A percentile compares a stretch with the other conserved stretches of the same genome.
Conservation (phyloP, 2,113 vertebrate species). For the Craseonycteris thonglongyai region DNA sequence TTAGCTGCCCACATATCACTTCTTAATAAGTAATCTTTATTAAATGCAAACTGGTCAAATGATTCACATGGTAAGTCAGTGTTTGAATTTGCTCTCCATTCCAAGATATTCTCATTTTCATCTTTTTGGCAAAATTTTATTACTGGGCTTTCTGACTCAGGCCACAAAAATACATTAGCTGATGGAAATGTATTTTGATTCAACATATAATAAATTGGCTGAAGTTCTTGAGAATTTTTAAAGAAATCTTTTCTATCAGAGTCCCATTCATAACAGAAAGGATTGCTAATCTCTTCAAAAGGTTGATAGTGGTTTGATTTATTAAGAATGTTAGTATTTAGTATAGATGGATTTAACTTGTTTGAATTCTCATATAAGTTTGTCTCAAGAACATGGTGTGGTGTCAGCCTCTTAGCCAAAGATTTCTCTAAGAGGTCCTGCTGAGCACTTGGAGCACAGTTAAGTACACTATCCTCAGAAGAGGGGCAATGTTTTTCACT, state of each 20-base stretch:
- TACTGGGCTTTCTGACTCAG: conserved; percentile 68
- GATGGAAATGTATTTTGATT: conserved; percentile 71
- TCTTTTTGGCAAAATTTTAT: conserved; percentile 82
- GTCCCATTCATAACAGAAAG: conserved; percentile 75
- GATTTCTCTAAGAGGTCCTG: conserved; percentile 66
- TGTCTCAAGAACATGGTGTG: conserved; percentile 33
- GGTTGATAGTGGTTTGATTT: not conserved
- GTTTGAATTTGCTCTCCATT: conserved; percentile 79
- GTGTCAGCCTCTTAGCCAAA: not conserved
- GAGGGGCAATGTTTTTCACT: not conserved
- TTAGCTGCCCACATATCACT: conserved; percentile 79
- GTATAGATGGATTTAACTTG: conserved; percentile 45
- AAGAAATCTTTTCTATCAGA: conserved; percentile 61
- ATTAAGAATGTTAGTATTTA: conserved; percentile 47
- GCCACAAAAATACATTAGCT: conserved; percentile 63
- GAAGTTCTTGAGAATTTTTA: conserved; percentile 35
- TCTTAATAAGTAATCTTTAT: conserved; percentile 85
- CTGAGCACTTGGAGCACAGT: conserved; percentile 32
- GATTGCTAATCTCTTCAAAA: conserved; percentile 71
- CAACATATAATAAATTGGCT: conserved; percentile 71
- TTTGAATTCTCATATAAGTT: conserved; percentile 57
- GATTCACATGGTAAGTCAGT: conserved; percentile 72
- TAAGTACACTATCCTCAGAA: not conserved
- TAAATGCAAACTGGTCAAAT: conserved; percentile 81
- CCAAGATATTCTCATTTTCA: conserved; percentile 73